Percentiles rank a stretch among this genome's conserved stretches.
phyloP scores from a whole-genome alignment of 1,140 invertebrate species.

The Drosophila malerkotliana region DNA sequence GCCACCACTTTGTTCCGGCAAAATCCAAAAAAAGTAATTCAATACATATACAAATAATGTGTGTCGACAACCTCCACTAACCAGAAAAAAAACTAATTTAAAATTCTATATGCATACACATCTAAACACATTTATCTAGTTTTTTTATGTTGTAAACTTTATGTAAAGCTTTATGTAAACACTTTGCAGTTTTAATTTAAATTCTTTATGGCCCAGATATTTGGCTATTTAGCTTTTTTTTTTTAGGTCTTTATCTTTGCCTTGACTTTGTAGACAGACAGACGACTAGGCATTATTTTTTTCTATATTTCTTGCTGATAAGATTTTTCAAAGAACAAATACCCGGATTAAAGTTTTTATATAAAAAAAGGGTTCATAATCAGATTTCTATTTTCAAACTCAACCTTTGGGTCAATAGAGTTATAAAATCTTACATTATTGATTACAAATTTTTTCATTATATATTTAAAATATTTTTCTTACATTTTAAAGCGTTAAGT shows the following conservation, averaged over 20 bases:
- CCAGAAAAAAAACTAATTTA: not conserved
- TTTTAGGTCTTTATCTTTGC: slow-evolving; percentile 25
- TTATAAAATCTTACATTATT: too few species aligned
- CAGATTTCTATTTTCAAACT: not conserved
- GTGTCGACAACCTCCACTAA: slow-evolving; percentile 16
- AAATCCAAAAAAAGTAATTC: slow-evolving; percentile 1
- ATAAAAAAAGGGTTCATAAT: not conserved
- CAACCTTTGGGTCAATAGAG: not conserved
- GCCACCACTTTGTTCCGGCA: slow-evolving; percentile 25
- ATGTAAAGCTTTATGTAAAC: slow-evolving; percentile 20
- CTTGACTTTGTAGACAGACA: slow-evolving; percentile 33
- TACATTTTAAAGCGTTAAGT: not conserved
- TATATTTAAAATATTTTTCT: not conserved
- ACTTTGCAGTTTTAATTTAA: slow-evolving; percentile 12
- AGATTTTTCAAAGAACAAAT: not conserved
- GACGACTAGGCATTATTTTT: slow-evolving; percentile 18
- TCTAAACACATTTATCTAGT: too few species aligned
- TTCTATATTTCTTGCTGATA: slow-evolving; percentile 1
- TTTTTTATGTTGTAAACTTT: too few species aligned
- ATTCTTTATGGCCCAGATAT: slow-evolving; percentile 22
- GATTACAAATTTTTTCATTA: not conserved
- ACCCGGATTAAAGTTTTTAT: not conserved
- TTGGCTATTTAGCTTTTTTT: slow-evolving; percentile 7
- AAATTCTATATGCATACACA: not conserved
- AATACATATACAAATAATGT: slow-evolving; percentile 3